Evolutionary conservation across 2,113 vertebrate genomes (phyloP), one percentile per base, ranked within the genome.

Genomic region (Lepidothrix coronata): DNA sequence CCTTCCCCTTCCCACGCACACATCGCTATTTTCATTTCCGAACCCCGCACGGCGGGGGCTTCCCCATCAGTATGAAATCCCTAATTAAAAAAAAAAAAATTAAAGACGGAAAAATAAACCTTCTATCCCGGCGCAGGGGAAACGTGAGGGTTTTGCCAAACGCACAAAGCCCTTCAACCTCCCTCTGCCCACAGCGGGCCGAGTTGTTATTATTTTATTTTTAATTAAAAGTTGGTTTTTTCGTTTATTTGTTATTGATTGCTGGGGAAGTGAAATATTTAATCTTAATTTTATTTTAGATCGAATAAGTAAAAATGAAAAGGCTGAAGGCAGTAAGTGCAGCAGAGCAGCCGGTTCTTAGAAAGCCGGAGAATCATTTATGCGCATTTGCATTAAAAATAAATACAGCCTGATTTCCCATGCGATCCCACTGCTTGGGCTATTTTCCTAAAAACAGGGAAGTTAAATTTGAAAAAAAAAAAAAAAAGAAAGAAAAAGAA

Each of bases 331-430:
- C 72, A 67, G 68, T n/a, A 86, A 95, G 79, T 43, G 71, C 81
- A 68, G 63, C 68, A 54, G 77, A 95, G 48, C 79, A 55, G 30
- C 82, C 35, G 20, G 44, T 88, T 94, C 96, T 95, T 94, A 54
- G 81, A 96, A 97, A 97, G 91, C 73, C 14, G 2, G 31, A 24
- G 55, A 89, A 72, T 68, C 71, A 35, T 91, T 88, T 85, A 71
- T 68, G 77, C 17, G 30, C 14, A 74, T 95, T 95, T 95, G 62
- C 94, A 87, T 95, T 92, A 94, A 89, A 97, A 96, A 96, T 74
- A 92, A 85, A 92, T 75, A 74, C 25, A 58, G 51, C 74, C 62
- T 8, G 16, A 14, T 70, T 88, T 82, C 51, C 74, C 81, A 59
- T 22, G 57, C 54, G 33, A 72, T 55, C 30, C 16, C 68, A 43